Evolutionary conservation across 1,140 invertebrate genomes (phyloP), one percentile per base, ranked within the genome.

Genomic region (Antheraea mylitta): DNA sequence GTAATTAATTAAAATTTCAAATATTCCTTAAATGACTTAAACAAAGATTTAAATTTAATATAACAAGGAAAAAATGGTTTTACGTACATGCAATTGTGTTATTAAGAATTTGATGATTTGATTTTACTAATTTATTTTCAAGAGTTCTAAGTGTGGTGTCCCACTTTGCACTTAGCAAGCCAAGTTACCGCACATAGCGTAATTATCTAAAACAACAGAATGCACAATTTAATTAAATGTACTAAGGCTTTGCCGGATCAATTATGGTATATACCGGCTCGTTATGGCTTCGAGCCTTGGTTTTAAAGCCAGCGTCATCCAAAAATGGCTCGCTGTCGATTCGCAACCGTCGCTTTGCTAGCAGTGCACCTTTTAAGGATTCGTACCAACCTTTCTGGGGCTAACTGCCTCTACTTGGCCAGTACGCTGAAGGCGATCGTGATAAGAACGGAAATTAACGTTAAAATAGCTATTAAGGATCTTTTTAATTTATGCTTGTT

Each of bases 291-390:
- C 66, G 64, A 70, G 73, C 72, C 79, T 79, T 63, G 80, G 78
- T 81, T 77, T 85, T 77, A 74, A 77, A 75, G 73, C 63, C 63
- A 42, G 64, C 58, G 75, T 73, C 70, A 67, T 67, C 85, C 85
- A 82, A 89, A 89, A 86, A 87, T 82, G 85, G 87, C 63, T 67
- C 63, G 75, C 68, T 59, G 66, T 75, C 79, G 81, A 77, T 67
- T 65, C 73, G 74, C 69, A 75, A 81, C 80, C 70, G 68, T 68
- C 80, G 82, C 81, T 79, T 79, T 66, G 66, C 67, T 64, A 61
- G 45, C 16, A n/a, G 69, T 85, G 81, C 61, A 67, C 87, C 87
- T 82, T 89, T 85, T 89, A 89, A 72, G 87, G 87, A 71, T 81
- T 83, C 79, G 71, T 66, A 67, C 77, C 75, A 83, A 80, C 83